These are phyloP conservation scores for Pavo muticus DNA, from an alignment of 2,113 vertebrate species.

Conservation along the genomic window DNA sequence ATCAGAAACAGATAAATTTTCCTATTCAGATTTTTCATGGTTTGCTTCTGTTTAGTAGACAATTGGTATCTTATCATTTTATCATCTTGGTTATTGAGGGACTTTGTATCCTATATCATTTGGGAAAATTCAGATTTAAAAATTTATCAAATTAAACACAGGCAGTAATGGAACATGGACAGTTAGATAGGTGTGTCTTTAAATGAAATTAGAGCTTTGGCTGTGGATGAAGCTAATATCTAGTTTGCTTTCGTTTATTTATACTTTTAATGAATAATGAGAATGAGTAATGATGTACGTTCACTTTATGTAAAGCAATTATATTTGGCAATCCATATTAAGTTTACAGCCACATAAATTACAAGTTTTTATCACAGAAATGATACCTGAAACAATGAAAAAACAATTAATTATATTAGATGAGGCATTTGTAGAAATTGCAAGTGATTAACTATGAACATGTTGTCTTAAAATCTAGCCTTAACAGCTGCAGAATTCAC, in stretches of 20 bases:
- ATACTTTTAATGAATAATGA: background rate
- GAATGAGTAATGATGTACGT: background rate
- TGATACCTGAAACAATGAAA: background rate
- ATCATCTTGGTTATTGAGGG: background rate
- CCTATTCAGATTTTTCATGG: background rate
- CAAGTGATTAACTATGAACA: constrained; percentile 30
- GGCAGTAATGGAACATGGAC: background rate
- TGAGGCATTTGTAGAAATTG: constrained; percentile 11
- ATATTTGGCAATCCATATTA: constrained; percentile 9
- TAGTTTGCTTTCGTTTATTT: constrained; percentile 28
- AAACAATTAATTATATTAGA: background rate
- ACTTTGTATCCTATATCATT: background rate
- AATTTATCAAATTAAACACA: background rate
- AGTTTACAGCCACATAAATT: constrained; percentile 5
- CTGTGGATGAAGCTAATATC: background rate
- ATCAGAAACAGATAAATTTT: background rate
- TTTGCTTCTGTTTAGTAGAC: background rate
- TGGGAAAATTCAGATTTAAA: background rate
- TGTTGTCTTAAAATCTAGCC: background rate
- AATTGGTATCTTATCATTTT: background rate
- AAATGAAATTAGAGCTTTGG: background rate
- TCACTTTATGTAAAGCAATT: constrained; percentile 22
- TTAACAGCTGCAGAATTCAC: background rate
- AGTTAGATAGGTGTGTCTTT: background rate
- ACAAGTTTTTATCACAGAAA: constrained; percentile 7